These are phyloP conservation scores for Centropus unirufus DNA, from an alignment of 2,113 vertebrate genomes.

Conservation along the genomic window DNA sequence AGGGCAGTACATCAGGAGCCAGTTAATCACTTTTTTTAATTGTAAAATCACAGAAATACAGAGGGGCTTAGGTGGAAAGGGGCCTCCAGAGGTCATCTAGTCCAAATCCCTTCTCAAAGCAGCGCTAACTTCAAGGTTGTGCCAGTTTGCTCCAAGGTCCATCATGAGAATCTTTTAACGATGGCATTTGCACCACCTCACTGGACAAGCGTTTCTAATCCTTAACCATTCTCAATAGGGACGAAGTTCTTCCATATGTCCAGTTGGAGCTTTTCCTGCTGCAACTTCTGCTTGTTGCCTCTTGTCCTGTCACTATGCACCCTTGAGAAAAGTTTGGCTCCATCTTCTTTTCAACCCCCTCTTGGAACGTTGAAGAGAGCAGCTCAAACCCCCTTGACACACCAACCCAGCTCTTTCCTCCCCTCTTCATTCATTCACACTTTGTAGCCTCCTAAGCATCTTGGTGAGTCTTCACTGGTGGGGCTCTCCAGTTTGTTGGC, in stretches of 20 bases:
- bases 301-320: neutral
- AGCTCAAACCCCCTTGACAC: neutral
- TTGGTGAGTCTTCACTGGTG: neutral
- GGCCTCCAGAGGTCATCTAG: neutral
- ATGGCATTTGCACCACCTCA: neutral
- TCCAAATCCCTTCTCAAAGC: neutral
- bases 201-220: neutral
- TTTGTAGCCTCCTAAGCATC: neutral
- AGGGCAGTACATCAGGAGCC: neutral
- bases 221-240: neutral
- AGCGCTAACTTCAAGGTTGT: neutral
- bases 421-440: neutral
- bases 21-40: neutral
- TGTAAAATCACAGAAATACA: neutral
- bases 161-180: neutral
- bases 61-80: neutral
- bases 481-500: neutral
- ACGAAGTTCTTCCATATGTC: neutral
- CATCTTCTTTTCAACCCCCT: neutral
- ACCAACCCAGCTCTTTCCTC: neutral
- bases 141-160: neutral
- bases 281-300: neutral
- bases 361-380: neutral
- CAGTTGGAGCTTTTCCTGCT: neutral
- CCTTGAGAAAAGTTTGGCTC: neutral